Base-by-base conservation (phyloP, 35 echinoderm and acorn worm species). In the Antedon bifida region DNA sequence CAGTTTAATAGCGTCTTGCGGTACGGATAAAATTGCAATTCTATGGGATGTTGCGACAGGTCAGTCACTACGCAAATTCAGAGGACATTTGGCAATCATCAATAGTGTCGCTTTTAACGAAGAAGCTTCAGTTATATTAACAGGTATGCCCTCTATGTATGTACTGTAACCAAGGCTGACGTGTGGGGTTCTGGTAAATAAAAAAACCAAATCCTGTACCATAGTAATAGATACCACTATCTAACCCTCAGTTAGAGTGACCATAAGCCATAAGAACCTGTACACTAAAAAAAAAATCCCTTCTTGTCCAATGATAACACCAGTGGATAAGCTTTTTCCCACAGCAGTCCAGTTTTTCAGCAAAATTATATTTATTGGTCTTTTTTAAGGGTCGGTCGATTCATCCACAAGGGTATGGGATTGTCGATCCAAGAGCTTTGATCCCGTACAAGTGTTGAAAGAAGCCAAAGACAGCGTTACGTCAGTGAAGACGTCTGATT, bases 51-150 rank as follows among this genome's bases (percentile, higher is more conserved):
- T 92, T 36, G 88, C 88, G 0, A 86, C 85, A 0, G 91, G 95
- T 51, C 73, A 92, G 36, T 83, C 77, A 10, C 29, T 92, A 5
- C 77, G 95, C 8, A 99, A 92, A 86, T 99, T 84, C 85, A 46
- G 95, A 30, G 95, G 95, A 14, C 95, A 99, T 88, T 82, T 91
- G 30, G 95, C 85, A n/a, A 85, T 78, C 36, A 89, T 99, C 35
- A 92, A 93, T 75, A 91, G 95, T 90, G 95, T 99, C 10, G 84
- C 88, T 26, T 99, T 99, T 35, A 99, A 99, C 83, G 95, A 99
- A 30, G 95, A 99, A 75, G 87, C 95, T 33, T 86, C 95, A 31
- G 88, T 99, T 55, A 84, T 99, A 29, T 90, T 99, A 34, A 91
- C 95, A 84, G 95, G 95, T 99, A 81, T 35, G 36, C 45, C 28